Base-by-base conservation (phyloP, 2,888 invertebrate species). In the Tachina grossa region DNA sequence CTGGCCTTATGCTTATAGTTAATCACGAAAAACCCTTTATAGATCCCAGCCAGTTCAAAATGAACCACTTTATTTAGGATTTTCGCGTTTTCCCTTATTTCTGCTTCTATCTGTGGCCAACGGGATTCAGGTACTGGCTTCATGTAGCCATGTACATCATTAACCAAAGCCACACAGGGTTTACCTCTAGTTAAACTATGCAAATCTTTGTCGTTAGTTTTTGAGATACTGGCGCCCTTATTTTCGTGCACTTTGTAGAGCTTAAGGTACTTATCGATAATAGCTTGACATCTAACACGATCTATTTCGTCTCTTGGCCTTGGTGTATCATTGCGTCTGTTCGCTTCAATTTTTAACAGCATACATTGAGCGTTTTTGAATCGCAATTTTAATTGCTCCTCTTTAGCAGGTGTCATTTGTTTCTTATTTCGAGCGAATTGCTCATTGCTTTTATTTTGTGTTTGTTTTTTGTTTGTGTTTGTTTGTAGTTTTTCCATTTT, bases 401-500 rank as follows among this genome's bases (percentile, higher is more conserved):
- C n/a, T 10, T 41, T 9, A 14, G 8, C n/a, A 9, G 31, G 31
- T 6, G 6, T 31, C 31, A 31, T 31, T 31, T 6, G 31, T 6
- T 31, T 31, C 31, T 31, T 31, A 6, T 31, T 6, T 6, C 4
- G 9, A n/a, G 5, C 6, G 19, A 45, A 11, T 9, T 31, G 1
- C 14, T 43, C 10, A 47, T 45, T 16, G 8, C 10, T 22, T 10
- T 19, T 19, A 8, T 14, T 61, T 65, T 43, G 43, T 43, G 16
- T 39, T 16, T 51, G 49, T 16, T 19, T 63, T 43, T 19, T 43
- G 5, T 11, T 63, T 72, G 9, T 31, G 31, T 31, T 31, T 31
- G 6, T 31, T 41, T 61, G 53, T 75, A 53, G 43, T 53, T 43
- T 51, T 45, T 75, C 8, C 75, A 75, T 75, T 74, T 75, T 63